Evolutionary conservation across 2,888 invertebrate species (phyloP).

Genomic region (Cactoblastis cactorum): DNA sequence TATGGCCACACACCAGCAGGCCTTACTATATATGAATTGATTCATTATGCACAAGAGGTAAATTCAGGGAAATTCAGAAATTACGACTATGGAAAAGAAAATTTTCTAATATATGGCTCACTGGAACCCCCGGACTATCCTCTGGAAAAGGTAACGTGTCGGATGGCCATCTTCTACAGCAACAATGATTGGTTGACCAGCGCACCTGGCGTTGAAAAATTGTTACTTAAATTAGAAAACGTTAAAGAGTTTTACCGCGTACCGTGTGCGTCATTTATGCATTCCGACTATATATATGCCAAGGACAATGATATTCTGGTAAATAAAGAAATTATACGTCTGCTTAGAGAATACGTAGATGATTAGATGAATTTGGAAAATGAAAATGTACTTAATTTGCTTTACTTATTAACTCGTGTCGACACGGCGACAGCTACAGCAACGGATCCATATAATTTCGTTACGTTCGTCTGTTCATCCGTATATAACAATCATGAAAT

Average conservation of each 20-base stretch:
- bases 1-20: conserved; percentile 48
- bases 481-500: too few species aligned
- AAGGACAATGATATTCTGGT: not conserved
- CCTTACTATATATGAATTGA: conserved; percentile 56
- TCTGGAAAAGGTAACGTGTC: conserved; percentile 26
- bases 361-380: too few species aligned
- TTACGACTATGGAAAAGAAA: conserved; percentile 29
- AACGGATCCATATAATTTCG: too few species aligned
- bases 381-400: too few species aligned
- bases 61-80: conserved; percentile 27
- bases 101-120: conserved; percentile 21
- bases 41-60: conserved; percentile 36
- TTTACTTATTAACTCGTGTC: too few species aligned
- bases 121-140: conserved; percentile 28
- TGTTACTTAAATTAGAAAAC: conserved; percentile 25
- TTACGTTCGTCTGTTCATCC: too few species aligned
- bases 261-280: conserved; percentile 8
- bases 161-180: conserved; percentile 28
- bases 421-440: too few species aligned
- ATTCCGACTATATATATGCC: not conserved
- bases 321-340: not conserved
- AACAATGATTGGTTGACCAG: too few species aligned
- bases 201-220: conserved; percentile 24
- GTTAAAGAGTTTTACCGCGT: conserved; percentile 25
- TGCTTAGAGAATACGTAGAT: too few species aligned